phyloP scores from a whole-genome alignment of 1,140 invertebrate genomes.

The Macrobrachium rosenbergii region DNA sequence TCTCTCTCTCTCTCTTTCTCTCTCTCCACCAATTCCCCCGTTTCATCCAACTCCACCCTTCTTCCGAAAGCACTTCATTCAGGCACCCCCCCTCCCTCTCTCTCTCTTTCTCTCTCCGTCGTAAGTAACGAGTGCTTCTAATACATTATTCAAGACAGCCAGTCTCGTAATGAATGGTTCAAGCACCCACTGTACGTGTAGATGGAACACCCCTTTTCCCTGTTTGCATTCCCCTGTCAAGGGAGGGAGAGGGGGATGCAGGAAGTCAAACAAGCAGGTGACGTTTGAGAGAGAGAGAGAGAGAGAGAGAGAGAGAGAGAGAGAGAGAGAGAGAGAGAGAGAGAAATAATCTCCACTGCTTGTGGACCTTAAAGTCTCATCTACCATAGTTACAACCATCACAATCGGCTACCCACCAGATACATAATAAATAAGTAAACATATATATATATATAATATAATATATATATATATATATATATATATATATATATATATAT shows the following conservation, averaged over 20 bases:
- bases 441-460: neutral
- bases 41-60: neutral
- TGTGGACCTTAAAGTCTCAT: no score
- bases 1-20: neutral
- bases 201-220: no score
- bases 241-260: no score
- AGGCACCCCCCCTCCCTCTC: neutral
- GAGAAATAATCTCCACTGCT: no score
- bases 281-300: neutral
- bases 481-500: conserved; percentile 30
- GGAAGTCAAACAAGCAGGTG: no score
- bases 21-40: neutral
- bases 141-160: neutral
- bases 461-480: conserved; percentile 17
- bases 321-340: neutral
- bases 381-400: no score
- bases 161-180: no score
- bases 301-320: neutral
- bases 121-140: neutral
- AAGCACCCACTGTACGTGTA: no score
- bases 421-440: neutral
- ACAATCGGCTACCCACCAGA: no score
- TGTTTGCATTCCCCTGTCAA: no score
- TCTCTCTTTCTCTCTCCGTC: neutral
- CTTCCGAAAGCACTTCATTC: neutral